Evolutionary conservation across 2,888 invertebrate species (phyloP).

Genomic region (Candidula unifasciata): DNA sequence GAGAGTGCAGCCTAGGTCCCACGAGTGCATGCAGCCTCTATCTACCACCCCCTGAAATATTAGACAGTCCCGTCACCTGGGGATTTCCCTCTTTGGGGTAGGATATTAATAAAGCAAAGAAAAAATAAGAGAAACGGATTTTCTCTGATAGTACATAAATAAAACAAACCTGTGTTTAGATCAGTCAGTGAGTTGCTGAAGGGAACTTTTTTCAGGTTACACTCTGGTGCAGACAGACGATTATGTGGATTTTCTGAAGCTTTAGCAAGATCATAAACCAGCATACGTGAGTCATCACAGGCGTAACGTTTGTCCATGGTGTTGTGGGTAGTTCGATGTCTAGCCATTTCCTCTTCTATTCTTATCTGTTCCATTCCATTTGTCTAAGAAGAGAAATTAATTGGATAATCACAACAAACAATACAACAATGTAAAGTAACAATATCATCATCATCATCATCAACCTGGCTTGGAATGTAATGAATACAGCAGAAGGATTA

Average conservation of each 20-base stretch:
- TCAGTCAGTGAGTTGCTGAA: conserved; percentile 96
- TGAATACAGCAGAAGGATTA: too few species aligned
- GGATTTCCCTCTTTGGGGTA: too few species aligned
- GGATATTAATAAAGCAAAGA: too few species aligned
- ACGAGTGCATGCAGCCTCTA: too few species aligned
- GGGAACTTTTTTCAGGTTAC: conserved; percentile 80
- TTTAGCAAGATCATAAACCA: conserved; percentile 79
- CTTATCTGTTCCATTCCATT: conserved; percentile 98
- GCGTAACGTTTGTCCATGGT: conserved; percentile 71
- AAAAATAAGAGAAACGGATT: too few species aligned
- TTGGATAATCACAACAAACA: not conserved
- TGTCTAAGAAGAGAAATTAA: conserved; percentile 81
- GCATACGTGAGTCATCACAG: conserved; percentile 95
- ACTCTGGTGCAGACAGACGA: conserved; percentile 78
- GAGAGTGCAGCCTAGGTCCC: too few species aligned
- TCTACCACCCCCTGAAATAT: too few species aligned
- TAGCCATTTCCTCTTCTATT: conserved; percentile 93
- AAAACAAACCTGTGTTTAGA: conserved; percentile 85
- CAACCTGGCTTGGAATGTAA: too few species aligned
- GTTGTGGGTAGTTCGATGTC: conserved; percentile 82
- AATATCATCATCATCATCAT: too few species aligned
- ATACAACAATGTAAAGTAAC: too few species aligned
- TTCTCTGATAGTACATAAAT: not conserved
- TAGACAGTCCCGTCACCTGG: too few species aligned
- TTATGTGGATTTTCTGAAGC: conserved; percentile 80